A percentile compares a stretch with the other conserved stretches of the same genome.
Conservation (phyloP, 1,140 invertebrate species). For the Trigoniulus corallinus region DNA sequence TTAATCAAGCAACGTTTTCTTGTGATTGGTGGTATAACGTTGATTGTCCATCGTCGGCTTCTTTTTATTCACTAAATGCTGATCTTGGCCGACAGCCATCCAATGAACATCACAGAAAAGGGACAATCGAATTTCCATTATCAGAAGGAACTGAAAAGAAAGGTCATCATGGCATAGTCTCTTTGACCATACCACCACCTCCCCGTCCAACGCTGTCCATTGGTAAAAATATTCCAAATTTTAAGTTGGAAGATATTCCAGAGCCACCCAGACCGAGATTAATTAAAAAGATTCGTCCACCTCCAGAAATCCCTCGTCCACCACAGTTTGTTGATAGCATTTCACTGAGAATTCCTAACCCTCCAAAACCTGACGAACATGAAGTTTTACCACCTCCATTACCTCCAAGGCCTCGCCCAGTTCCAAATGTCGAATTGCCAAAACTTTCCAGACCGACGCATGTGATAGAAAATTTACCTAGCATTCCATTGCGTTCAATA, state of each 20-base stretch:
- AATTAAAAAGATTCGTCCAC: neutral
- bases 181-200: neutral
- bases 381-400: too few relatives aligned
- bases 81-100: slow-evolving; percentile 1
- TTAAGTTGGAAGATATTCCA: neutral
- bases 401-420: too few relatives aligned
- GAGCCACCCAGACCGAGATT: neutral
- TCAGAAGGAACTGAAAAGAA: neutral
- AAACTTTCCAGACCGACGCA: too few relatives aligned
- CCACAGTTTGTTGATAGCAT: too few relatives aligned
- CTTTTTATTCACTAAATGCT: slow-evolving; percentile 44
- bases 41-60: slow-evolving; percentile 48
- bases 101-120: too few relatives aligned
- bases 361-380: too few relatives aligned
- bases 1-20: slow-evolving; percentile 58
- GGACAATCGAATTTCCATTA: neutral
- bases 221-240: neutral
- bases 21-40: slow-evolving; percentile 70
- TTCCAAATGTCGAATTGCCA: too few relatives aligned
- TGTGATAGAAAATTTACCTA: too few relatives aligned
- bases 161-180: neutral
- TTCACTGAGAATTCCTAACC: too few relatives aligned
- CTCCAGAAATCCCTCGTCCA: too few relatives aligned
- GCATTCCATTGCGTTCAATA: too few relatives aligned
- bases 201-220: neutral